These are phyloP conservation scores for Lasioglossum morio DNA, from an alignment of 2,888 invertebrate species.

Conservation along the genomic window DNA sequence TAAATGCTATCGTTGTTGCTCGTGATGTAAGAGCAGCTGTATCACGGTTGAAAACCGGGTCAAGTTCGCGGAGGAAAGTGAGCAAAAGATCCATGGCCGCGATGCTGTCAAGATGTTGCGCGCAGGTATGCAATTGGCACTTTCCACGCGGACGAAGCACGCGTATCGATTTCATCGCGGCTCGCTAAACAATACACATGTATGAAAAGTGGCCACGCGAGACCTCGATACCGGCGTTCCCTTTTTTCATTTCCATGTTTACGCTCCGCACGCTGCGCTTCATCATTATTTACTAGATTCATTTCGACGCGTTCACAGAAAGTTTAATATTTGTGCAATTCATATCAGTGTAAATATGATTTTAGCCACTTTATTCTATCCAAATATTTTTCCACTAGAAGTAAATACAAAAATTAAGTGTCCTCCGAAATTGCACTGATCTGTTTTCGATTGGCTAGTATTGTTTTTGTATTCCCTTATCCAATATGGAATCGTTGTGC, in stretches of 20 bases:
- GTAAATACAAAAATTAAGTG: background rate
- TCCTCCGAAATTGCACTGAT: background rate
- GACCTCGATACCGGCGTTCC: background rate
- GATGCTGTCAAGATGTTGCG: slow-evolving; percentile 36
- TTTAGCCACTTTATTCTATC: too few species aligned
- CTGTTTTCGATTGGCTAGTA: background rate
- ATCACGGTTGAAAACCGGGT: slow-evolving; percentile 64
- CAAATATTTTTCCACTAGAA: background rate
- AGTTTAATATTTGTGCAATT: too few species aligned
- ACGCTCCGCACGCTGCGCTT: background rate
- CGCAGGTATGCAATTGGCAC: slow-evolving; percentile 43
- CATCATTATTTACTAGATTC: background rate
- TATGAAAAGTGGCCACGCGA: slow-evolving; percentile 33
- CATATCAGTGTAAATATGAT: too few species aligned
- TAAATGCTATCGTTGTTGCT: slow-evolving; percentile 46
- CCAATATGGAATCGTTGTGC: too few species aligned
- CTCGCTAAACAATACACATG: slow-evolving; percentile 37
- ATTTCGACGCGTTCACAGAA: too few species aligned
- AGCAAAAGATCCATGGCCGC: slow-evolving; percentile 41
- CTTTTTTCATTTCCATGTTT: background rate
- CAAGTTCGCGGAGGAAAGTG: slow-evolving; percentile 71
- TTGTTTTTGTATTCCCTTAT: background rate
- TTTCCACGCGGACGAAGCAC: slow-evolving; percentile 14
- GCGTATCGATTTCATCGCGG: slow-evolving; percentile 53
- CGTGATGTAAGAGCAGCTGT: slow-evolving; percentile 41